A percentile compares a stretch with the other conserved stretches of the same genome.
These are phyloP conservation scores for Tribolium castaneum DNA, from an alignment of 1,140 invertebrate genomes.

Conservation along the genomic window DNA sequence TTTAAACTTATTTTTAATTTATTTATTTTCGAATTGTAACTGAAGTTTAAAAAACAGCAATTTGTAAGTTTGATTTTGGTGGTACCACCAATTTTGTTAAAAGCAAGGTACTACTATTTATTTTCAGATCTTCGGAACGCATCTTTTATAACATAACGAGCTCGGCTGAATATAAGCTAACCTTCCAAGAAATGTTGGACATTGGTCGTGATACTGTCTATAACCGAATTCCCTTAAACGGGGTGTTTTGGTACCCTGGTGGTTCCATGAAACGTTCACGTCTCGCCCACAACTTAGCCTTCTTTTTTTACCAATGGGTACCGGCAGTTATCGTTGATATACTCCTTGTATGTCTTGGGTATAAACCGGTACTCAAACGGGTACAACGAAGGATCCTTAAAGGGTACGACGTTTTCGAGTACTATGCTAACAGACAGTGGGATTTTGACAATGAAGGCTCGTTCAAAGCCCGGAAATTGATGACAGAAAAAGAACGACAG, in stretches of 20 bases:
- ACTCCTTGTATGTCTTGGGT: constrained; percentile 78
- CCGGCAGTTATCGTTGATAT: constrained; percentile 85
- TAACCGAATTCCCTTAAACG: constrained; percentile 79
- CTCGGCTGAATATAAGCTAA: constrained; percentile 83
- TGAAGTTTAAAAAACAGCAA: no score
- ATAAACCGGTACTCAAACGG: constrained; percentile 83
- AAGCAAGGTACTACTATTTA: no score
- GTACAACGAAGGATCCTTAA: constrained; percentile 82
- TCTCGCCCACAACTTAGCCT: constrained; percentile 80
- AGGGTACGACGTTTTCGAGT: constrained; percentile 87
- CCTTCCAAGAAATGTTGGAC: constrained; percentile 85
- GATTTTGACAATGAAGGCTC: constrained; percentile 79
- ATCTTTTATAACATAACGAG: constrained; percentile 76
- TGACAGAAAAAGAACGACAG: constrained; percentile 74
- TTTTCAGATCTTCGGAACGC: not conserved
- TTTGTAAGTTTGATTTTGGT: no score
- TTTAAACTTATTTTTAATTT: no score
- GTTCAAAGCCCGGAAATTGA: constrained; percentile 65
- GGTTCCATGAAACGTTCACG: constrained; percentile 87
- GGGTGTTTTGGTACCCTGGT: constrained; percentile 88
- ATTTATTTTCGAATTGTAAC: no score
- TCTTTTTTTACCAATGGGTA: constrained; percentile 85
- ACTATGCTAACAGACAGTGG: constrained; percentile 88
- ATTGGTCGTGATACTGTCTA: constrained; percentile 82
- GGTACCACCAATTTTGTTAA: no score